Percentiles rank a stretch among this genome's conserved stretches.
phyloP scores from a whole-genome alignment of 2,797 vertebrate species.

The Perodicticus potto region DNA sequence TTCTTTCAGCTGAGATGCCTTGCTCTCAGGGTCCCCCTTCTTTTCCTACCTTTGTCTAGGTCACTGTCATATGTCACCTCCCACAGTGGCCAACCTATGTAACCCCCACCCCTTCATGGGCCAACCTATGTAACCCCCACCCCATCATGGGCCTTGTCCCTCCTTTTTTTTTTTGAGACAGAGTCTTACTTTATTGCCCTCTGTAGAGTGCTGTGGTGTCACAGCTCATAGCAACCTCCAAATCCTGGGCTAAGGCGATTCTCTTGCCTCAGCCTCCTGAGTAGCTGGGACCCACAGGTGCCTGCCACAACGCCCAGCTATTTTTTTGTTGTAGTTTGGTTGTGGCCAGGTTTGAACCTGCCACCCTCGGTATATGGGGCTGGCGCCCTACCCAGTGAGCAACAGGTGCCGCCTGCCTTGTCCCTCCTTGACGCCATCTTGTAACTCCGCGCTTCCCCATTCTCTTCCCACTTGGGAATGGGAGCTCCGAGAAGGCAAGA shows the following conservation, averaged over 20 bases:
- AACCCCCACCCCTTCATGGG: not conserved
- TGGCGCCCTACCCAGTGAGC: no score
- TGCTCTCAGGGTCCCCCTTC: not conserved
- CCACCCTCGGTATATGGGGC: no score
- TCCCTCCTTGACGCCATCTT: not conserved
- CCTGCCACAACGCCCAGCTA: no score
- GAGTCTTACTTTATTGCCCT: no score
- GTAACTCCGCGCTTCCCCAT: accelerated
- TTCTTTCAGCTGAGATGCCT: not conserved
- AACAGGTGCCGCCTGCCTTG: no score
- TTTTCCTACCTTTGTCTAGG: not conserved
- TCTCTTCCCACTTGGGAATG: not conserved
- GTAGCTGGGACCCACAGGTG: no score
- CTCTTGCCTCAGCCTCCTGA: no score
- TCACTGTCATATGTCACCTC: not conserved
- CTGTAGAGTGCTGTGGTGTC: no score
- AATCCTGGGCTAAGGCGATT: no score
- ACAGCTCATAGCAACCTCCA: no score
- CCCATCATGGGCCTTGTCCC: accelerated
- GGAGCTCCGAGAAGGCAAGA: accelerated
- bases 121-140: accelerated
- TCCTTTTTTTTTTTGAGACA: not conserved
- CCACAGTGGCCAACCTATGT: accelerated
- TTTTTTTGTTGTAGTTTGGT: no score
- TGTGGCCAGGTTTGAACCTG: no score